phyloP scores from a whole-genome alignment of 2,797 vertebrate species.

The Trematomus bernacchii region DNA sequence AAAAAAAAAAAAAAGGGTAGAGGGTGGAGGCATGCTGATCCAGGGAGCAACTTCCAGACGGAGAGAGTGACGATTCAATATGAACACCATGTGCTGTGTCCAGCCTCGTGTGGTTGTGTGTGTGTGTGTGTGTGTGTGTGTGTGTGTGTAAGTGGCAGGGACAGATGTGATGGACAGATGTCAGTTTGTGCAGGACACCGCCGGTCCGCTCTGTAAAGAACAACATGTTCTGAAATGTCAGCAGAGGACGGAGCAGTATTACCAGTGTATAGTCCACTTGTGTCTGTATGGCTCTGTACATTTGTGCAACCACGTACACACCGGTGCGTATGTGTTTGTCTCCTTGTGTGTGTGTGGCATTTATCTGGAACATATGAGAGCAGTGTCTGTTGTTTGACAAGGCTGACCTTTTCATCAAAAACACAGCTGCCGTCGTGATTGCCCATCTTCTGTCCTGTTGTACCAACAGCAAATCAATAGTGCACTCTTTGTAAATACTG shows the following conservation, averaged over 20 bases:
- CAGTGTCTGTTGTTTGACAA: slow-evolving; percentile 54
- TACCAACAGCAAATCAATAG: slow-evolving; percentile 36
- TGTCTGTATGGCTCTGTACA: slow-evolving; percentile 14
- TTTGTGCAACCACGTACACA: slow-evolving; percentile 14
- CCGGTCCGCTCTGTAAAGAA: slow-evolving; percentile 52
- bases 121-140: slow-evolving; percentile 25
- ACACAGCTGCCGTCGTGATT: background rate
- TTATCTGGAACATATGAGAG: slow-evolving; percentile 25
- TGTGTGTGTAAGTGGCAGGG: slow-evolving; percentile 19
- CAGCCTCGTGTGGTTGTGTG: slow-evolving; percentile 21
- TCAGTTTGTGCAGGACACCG: slow-evolving; percentile 35
- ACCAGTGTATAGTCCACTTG: slow-evolving; percentile 15
- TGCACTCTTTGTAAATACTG: slow-evolving; percentile 18
- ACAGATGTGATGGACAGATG: slow-evolving; percentile 77
- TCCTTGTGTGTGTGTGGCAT: slow-evolving; percentile 20
- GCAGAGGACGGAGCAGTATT: slow-evolving; percentile 36
- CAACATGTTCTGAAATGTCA: slow-evolving; percentile 57
- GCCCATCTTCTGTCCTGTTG: background rate
- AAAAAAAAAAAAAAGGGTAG: slow-evolving; percentile 24
- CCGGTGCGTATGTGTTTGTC: slow-evolving; percentile 11
- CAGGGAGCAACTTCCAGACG: slow-evolving; percentile 20
- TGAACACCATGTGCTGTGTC: slow-evolving; percentile 30
- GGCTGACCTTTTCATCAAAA: slow-evolving; percentile 55
- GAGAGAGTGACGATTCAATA: slow-evolving; percentile 9
- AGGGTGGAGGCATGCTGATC: slow-evolving; percentile 34